Evolutionary conservation across 2,113 vertebrate genomes (phyloP).

Genomic region (Agapornis roseicollis): DNA sequence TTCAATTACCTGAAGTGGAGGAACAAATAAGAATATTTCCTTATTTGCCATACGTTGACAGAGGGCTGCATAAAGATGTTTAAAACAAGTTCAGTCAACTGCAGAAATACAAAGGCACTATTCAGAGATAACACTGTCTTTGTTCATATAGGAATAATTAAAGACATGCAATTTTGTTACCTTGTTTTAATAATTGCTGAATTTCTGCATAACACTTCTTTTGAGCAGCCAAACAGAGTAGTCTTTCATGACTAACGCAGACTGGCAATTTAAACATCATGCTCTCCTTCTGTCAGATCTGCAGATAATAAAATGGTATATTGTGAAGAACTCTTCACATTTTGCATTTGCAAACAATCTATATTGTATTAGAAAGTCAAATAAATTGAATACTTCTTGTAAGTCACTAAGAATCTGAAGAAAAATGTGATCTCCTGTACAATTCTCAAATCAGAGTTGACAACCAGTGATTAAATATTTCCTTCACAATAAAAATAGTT

Average conservation of each 20-base stretch:
- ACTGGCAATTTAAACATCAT: not conserved
- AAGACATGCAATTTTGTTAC: slow-evolving; percentile 58
- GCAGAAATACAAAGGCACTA: slow-evolving; percentile 63
- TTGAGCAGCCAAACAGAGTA: not conserved
- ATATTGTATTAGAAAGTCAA: not conserved
- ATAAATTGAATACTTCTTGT: not conserved
- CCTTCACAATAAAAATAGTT: not conserved
- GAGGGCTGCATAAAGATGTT: slow-evolving; percentile 38
- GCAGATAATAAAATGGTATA: slow-evolving; percentile 11
- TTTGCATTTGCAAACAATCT: not conserved
- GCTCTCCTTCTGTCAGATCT: not conserved
- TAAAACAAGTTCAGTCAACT: slow-evolving; percentile 61
- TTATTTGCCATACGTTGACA: slow-evolving; percentile 54
- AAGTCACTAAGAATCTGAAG: not conserved
- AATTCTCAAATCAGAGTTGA: not conserved
- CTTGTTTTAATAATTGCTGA: slow-evolving; percentile 61
- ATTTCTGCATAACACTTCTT: slow-evolving; percentile 26
- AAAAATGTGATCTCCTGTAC: not conserved
- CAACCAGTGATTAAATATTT: not conserved
- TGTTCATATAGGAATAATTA: slow-evolving; percentile 66
- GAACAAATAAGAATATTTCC: slow-evolving; percentile 62
- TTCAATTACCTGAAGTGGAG: slow-evolving; percentile 20
- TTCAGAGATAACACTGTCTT: slow-evolving; percentile 26
- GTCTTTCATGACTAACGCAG: slow-evolving; percentile 32
- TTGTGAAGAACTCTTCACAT: not conserved